Conservation (phyloP, 1,140 invertebrate species). For the Mya arenaria region DNA sequence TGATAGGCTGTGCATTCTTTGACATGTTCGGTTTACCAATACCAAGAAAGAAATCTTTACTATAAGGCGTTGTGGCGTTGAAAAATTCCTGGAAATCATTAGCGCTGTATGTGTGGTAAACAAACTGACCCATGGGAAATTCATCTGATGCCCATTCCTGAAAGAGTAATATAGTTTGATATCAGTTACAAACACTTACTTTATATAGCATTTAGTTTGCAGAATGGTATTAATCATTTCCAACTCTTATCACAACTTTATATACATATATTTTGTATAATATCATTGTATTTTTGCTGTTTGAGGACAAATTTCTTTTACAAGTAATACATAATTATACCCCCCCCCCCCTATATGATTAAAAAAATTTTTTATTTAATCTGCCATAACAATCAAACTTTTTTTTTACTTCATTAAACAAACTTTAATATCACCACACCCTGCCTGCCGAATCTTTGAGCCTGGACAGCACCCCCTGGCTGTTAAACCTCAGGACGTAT, state of each 20-base stretch:
- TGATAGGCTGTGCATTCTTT: slow-evolving; percentile 64
- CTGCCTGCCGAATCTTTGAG: slow-evolving; percentile 47
- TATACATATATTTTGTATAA: too few relatives aligned
- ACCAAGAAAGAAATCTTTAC: slow-evolving; percentile 63
- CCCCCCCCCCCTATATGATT: too few relatives aligned
- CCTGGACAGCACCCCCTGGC: slow-evolving; percentile 47
- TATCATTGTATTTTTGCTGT: too few relatives aligned
- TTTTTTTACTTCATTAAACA: neutral
- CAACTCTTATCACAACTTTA: too few relatives aligned
- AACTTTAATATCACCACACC: slow-evolving; percentile 21
- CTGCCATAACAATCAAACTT: too few relatives aligned
- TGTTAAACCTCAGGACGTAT: slow-evolving; percentile 51
- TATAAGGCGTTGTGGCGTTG: slow-evolving; percentile 59
- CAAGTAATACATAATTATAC: too few relatives aligned
- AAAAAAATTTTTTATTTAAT: too few relatives aligned
- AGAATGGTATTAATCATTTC: too few relatives aligned
- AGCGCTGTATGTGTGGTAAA: slow-evolving; percentile 71
- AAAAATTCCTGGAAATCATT: slow-evolving; percentile 67
- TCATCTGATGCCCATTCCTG: slow-evolving; percentile 64
- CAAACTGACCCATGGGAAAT: slow-evolving; percentile 65
- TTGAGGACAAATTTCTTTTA: too few relatives aligned
- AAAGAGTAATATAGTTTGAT: too few relatives aligned
- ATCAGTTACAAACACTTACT: too few relatives aligned
- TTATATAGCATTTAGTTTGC: too few relatives aligned
- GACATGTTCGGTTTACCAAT: slow-evolving; percentile 73